Percentiles rank a stretch among this genome's conserved stretches.
Conservation (phyloP, 92 coral and sea anemone species). For the Hydrozoanthus gracilis region DNA sequence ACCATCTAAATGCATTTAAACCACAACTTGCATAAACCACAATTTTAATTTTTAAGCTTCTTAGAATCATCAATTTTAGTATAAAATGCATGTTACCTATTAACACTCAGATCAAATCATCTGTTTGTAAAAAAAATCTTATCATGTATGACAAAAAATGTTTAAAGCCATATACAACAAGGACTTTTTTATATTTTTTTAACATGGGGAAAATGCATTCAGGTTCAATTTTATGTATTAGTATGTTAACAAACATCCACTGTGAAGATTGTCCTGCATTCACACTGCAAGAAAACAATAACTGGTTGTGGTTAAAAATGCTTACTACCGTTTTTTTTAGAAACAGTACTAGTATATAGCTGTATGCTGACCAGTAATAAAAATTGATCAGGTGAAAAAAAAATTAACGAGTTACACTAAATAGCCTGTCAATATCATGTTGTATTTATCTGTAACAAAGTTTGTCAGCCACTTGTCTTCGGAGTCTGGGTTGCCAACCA, state of each 20-base stretch:
- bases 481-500: slow-evolving; percentile 30
- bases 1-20: slow-evolving; percentile 8
- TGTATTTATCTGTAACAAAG: slow-evolving; percentile 42
- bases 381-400: not conserved
- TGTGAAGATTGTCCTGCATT: slow-evolving; percentile 24
- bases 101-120: slow-evolving; percentile 22
- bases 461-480: slow-evolving; percentile 49
- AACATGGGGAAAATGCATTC: slow-evolving; percentile 31
- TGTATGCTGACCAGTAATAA: slow-evolving; percentile 24
- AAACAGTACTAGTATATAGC: not conserved
- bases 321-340: not conserved
- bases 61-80: slow-evolving; percentile 6
- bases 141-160: slow-evolving; percentile 8
- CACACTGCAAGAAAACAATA: not conserved
- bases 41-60: slow-evolving; percentile 1
- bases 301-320: slow-evolving; percentile 24
- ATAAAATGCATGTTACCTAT: slow-evolving; percentile 10
- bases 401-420: slow-evolving; percentile 37
- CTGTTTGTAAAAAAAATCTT: slow-evolving; percentile 33
- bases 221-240: not conserved
- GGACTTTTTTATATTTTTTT: not conserved
- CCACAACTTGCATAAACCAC: slow-evolving; percentile 30
- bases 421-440: slow-evolving; percentile 38
- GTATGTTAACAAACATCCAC: slow-evolving; percentile 35
- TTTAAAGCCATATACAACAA: slow-evolving; percentile 25